Percentiles rank a stretch among this genome's conserved stretches.
phyloP scores from a whole-genome alignment of 2,113 vertebrate genomes.

The Gallinago jamesoni region DNA sequence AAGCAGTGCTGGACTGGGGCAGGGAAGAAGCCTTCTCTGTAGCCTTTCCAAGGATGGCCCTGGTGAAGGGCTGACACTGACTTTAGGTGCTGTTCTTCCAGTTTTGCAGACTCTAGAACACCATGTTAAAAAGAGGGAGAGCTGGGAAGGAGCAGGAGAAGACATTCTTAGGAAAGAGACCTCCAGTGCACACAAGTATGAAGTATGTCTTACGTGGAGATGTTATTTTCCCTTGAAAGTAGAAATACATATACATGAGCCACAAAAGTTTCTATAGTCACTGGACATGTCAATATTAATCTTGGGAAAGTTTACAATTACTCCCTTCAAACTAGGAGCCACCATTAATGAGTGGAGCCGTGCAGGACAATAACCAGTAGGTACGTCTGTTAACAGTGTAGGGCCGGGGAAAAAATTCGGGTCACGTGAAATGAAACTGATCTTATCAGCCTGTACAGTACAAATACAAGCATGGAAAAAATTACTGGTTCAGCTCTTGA shows the following conservation, averaged over 20 bases:
- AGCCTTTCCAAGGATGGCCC: not conserved
- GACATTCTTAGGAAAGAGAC: not conserved
- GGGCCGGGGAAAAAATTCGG: not conserved
- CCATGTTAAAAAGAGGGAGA: not conserved
- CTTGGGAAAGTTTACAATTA: not conserved
- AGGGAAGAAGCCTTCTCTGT: not conserved
- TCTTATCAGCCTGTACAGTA: not conserved
- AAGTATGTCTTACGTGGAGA: not conserved
- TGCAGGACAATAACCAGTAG: too few relatives aligned
- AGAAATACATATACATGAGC: not conserved
- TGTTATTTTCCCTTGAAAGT: not conserved
- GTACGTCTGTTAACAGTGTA: not conserved
- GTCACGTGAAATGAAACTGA: accelerated
- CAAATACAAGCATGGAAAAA: not conserved
- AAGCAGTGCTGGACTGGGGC: not conserved
- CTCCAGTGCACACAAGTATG: not conserved
- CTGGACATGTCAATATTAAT: accelerated
- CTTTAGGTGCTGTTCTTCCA: not conserved
- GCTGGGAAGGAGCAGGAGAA: not conserved
- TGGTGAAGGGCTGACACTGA: not conserved
- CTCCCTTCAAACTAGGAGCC: not conserved
- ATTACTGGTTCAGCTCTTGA: not conserved
- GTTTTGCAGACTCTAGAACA: not conserved
- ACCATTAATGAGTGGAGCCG: not conserved
- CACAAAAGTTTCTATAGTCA: not conserved